Conservation (phyloP, 2,797 vertebrate species). For the Liparis tanakae region DNA sequence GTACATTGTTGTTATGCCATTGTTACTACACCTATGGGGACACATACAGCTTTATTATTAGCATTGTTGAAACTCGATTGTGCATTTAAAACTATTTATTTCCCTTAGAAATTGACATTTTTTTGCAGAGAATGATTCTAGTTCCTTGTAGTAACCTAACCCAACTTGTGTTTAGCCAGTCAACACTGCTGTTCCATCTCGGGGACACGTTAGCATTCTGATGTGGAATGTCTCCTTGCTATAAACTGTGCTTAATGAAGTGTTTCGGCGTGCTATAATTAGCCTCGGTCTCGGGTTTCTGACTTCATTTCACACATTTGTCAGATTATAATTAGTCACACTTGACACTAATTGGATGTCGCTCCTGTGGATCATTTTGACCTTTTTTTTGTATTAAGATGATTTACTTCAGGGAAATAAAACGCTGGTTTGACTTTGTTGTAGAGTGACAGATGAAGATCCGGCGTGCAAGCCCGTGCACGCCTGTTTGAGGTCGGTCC, state of each 20-base stretch:
- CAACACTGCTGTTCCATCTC: conserved; percentile 51
- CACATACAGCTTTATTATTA: neutral
- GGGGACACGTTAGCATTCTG: conserved; percentile 58
- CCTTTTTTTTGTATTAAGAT: conserved; percentile 72
- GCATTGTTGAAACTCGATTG: neutral
- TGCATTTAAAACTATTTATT: neutral
- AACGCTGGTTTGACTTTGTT: conserved; percentile 67
- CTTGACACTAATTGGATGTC: conserved; percentile 84
- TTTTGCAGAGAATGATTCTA: neutral
- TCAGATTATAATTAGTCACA: conserved; percentile 84
- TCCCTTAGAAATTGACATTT: neutral
- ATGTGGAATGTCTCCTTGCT: conserved; percentile 75
- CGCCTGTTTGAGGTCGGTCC: conserved; percentile 53
- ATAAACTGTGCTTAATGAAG: conserved; percentile 79
- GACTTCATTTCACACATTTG: conserved; percentile 84
- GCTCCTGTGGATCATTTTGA: conserved; percentile 78
- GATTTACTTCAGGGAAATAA: conserved; percentile 73
- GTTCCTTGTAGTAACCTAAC: neutral
- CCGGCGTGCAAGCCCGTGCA: conserved; percentile 30
- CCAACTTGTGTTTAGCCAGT: neutral
- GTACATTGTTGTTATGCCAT: conserved; percentile 41
- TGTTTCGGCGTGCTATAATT: conserved; percentile 83
- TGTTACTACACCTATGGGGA: conserved; percentile 18
- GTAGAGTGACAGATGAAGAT: conserved; percentile 48
- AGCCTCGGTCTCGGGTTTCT: conserved; percentile 80